phyloP scores from a whole-genome alignment of 2,113 vertebrate genomes.

The Ia io region DNA sequence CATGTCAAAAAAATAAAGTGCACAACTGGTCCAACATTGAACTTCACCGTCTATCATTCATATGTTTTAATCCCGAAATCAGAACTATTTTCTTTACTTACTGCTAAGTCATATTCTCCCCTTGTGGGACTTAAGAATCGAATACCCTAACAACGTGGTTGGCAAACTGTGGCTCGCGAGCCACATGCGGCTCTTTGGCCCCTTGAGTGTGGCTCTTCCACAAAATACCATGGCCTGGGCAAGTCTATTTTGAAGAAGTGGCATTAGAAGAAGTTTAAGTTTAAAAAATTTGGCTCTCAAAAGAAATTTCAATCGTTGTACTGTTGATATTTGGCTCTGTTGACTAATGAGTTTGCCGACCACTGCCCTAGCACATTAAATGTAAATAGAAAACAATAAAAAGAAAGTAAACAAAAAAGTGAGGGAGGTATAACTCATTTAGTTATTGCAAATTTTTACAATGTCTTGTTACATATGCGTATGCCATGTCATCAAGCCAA shows the following conservation, averaged over 20 bases:
- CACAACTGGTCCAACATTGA: background rate
- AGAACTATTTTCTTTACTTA: background rate
- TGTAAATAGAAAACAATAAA: background rate
- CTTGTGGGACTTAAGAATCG: background rate
- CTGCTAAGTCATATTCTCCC: background rate
- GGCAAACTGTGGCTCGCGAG: no score
- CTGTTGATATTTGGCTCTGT: no score
- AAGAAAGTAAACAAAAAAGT: background rate
- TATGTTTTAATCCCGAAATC: background rate
- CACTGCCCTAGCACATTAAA: background rate
- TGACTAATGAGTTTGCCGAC: no score
- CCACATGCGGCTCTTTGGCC: no score
- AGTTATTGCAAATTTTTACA: background rate
- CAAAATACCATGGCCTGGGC: no score
- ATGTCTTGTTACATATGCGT: background rate
- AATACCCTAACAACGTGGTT: background rate
- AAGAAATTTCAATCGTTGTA: no score
- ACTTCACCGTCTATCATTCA: background rate
- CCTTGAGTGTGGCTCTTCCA: no score
- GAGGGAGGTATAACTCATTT: background rate
- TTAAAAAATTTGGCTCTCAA: no score
- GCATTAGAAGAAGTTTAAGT: no score
- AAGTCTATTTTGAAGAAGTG: no score
- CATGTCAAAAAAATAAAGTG: background rate
- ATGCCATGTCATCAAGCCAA: background rate